Base-by-base conservation (phyloP, 2,113 vertebrate genomes). In the Corydoras maculifer region DNA sequence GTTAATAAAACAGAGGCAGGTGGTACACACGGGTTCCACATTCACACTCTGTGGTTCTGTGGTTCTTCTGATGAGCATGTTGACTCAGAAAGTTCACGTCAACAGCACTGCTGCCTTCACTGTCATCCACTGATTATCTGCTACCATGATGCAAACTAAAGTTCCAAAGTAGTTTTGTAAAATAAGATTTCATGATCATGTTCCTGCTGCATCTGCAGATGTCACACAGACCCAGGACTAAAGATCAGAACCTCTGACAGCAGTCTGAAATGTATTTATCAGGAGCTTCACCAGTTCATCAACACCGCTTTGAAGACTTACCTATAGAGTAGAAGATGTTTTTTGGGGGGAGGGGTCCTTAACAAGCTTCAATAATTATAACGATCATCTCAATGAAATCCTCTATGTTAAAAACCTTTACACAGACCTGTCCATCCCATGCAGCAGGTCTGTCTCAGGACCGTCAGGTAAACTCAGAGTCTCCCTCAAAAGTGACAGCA, bases 361-460 rank as follows among this genome's bases (percentile, higher is more conserved):
- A 4, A 43, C 35, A 43, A 43, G 35, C 35, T 43, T 43, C 35
- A 43, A 43, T 43, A 43, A 43, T 43, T 8, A 43, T 4, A 25
- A 25, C 18, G 2, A 25, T 25, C 18, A 25, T 25, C 18, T 25
- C 18, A 25, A 25, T 25, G 18, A 25, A 25, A 25, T 25, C 18
- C 18, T 25, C 18, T 25, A 25, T 25, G 18, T 25, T 25, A 32
- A 6, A 35, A 12, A 13, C 30, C 9, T 55, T 8, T 3, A 35
- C 25, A 54, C 87, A 87, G 66, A 98, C 96, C 90, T 92, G 76
- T 98, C 95, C 78, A 94, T 93, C 32, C 86, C 86, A 68, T 93
- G 88, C 32, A 98, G 88, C 74, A 98, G 84, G 81, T 98, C 93
- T 0, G 94, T 95, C 81, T 95, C 89, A 14, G 89, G 88, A 35